These are phyloP conservation scores for Cerastis leucographa DNA, from an alignment of 2,888 invertebrate species.

Conservation along the genomic window DNA sequence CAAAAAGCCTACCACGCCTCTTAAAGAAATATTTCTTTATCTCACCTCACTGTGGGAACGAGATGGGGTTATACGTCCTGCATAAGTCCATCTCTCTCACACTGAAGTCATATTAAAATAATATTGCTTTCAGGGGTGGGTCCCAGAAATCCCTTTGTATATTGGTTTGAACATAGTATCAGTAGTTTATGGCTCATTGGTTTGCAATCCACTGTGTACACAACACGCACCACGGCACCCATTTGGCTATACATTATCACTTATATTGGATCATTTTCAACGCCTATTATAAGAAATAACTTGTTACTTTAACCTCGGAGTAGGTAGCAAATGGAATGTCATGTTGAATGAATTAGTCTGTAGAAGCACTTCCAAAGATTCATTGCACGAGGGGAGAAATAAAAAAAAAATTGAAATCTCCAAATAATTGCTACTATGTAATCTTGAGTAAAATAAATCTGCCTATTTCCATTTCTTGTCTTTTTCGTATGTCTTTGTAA, in stretches of 20 bases:
- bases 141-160: conserved; percentile 23
- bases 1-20: background rate
- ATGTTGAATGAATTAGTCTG: background rate
- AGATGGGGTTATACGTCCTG: background rate
- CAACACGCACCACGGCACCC: conserved; percentile 49
- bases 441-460: background rate
- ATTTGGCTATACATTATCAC: conserved; percentile 28
- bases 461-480: background rate
- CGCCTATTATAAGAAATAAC: background rate
- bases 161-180: conserved; percentile 31
- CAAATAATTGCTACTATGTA: background rate
- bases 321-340: conserved; percentile 15
- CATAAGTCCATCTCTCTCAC: background rate
- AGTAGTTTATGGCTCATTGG: conserved; percentile 70
- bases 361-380: background rate
- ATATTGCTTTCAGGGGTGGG: background rate
- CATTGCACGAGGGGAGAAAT: background rate
- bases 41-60: background rate
- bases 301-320: background rate
- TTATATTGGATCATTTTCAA: background rate
- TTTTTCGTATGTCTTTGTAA: background rate
- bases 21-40: background rate
- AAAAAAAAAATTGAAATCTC: too few relatives aligned
- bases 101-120: background rate
- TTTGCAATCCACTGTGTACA: conserved; percentile 55